Evolutionary conservation across 2,113 vertebrate genomes (phyloP), one percentile per base, ranked within the genome.

Genomic region (Vanacampus margaritifer): DNA sequence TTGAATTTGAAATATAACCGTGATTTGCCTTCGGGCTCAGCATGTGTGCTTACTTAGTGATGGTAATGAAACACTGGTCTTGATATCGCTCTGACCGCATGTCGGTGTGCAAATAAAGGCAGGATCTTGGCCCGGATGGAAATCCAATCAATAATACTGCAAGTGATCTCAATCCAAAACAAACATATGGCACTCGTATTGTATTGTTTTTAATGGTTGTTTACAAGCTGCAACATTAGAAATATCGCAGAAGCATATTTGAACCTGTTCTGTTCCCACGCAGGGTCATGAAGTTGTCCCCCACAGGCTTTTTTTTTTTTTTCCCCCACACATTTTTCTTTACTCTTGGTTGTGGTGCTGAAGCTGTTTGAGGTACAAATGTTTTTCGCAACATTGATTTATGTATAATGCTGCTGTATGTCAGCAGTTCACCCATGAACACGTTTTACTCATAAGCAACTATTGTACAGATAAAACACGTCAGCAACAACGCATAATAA

Each of bases 131-230:
- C 80, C 81, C 73, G 76, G 69, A 67, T 82, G 82, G 74, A 81
- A 85, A 86, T 83, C 65, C 66, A 85, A 84, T 90, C 88, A 88
- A 89, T 89, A 88, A 71, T 67, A 54, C 68, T 67, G 63, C 73
- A 75, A 82, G 87, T 87, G 83, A 89, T 84, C 76, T 73, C 67
- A 74, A 79, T 88, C 84, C 83, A 85, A 68, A 66, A 71, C 35
- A n/a, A 23, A 60, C 2, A 72, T 26, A 3, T 54, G 48, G n/a
- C 23, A 67, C 24, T 54, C 71, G 19, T 36, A 19, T 64, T 41
- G 45, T 17, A 21, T n/a, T 37, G 28, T 58, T 62, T 19, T 62
- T n/a, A 59, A 64, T 37, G 5, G 45, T 56, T 65, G 70, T 48
- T 67, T 73, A 36, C 59, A n/a, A 26, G 35, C 51, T 57, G 13